Conservation (phyloP, 2,797 vertebrate species). For the Molossus molossus region DNA sequence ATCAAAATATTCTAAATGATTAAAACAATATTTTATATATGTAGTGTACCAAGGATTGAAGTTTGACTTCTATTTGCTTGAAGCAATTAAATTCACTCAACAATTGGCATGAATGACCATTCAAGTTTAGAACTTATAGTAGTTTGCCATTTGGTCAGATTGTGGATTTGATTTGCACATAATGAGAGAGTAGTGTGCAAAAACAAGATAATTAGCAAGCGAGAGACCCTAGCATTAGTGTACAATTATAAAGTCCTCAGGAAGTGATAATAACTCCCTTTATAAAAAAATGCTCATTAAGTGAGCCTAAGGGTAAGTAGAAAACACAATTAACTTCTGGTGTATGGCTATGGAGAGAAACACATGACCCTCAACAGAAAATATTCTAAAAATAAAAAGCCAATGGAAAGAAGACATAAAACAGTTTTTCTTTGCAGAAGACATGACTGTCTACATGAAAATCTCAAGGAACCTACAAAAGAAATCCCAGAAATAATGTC, state of each 20-base stretch:
- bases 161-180: conserved; percentile 17
- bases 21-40: background rate
- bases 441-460: background rate
- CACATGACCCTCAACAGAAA: conserved; percentile 30
- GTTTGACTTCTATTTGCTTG: conserved; percentile 8
- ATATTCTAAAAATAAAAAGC: background rate
- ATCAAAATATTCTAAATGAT: background rate
- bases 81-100: conserved; percentile 5
- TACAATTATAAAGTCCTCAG: conserved; percentile 42
- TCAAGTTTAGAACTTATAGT: background rate
- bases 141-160: conserved; percentile 7
- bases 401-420: background rate
- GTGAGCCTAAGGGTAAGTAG: conserved; percentile 29
- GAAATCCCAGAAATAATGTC: background rate
- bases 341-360: background rate
- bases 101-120: conserved; percentile 5
- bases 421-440: background rate
- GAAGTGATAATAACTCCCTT: conserved; percentile 50
- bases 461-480: background rate
- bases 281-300: conserved; percentile 25
- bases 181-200: conserved; percentile 11
- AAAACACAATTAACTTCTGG: conserved; percentile 42
- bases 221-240: background rate
- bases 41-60: background rate
- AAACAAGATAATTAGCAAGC: conserved; percentile 36